Evolutionary conservation across 2,888 invertebrate genomes (phyloP).

Genomic region (Ophion ellenae): DNA sequence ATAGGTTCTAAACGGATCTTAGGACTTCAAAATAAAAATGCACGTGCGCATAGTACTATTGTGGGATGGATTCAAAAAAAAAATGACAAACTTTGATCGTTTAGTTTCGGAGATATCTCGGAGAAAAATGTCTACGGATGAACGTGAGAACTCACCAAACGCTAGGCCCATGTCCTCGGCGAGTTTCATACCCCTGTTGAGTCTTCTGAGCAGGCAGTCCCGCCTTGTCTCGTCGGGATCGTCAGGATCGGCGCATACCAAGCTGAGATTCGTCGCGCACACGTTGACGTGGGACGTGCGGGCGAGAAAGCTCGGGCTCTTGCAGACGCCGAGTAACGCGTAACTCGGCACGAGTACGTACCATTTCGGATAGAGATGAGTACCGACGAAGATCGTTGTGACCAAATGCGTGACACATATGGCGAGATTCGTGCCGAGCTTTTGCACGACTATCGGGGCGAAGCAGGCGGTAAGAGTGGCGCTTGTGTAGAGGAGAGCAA

Average conservation of each 20-base stretch:
- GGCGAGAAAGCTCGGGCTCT: conserved; percentile 78
- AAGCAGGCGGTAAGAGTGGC: conserved; percentile 79
- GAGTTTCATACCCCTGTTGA: conserved; percentile 79
- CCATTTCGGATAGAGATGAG: conserved; percentile 80
- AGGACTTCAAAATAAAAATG: too few relatives aligned
- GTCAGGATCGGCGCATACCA: conserved; percentile 80
- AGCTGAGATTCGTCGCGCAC: conserved; percentile 78
- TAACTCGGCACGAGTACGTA: conserved; percentile 80
- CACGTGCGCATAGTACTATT: too few relatives aligned
- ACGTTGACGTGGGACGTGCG: conserved; percentile 78
- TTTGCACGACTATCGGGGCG: conserved; percentile 85
- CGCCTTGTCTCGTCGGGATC: conserved; percentile 81
- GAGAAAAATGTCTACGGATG: too few relatives aligned
- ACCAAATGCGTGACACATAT: conserved; percentile 80
- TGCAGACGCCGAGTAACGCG: conserved; percentile 77
- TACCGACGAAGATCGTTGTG: conserved; percentile 79
- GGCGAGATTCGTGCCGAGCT: conserved; percentile 84
- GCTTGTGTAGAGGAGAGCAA: conserved; percentile 78
- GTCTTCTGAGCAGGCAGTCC: conserved; percentile 79
- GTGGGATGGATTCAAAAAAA: too few relatives aligned
- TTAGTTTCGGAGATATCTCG: too few relatives aligned
- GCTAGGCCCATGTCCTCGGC: conserved; percentile 82
- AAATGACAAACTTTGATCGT: too few relatives aligned
- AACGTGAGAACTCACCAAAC: conserved; percentile 71
- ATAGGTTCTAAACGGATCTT: too few relatives aligned